Evolutionary conservation across 2,797 vertebrate species (phyloP).

Genomic region (Oryzias sinensis): DNA sequence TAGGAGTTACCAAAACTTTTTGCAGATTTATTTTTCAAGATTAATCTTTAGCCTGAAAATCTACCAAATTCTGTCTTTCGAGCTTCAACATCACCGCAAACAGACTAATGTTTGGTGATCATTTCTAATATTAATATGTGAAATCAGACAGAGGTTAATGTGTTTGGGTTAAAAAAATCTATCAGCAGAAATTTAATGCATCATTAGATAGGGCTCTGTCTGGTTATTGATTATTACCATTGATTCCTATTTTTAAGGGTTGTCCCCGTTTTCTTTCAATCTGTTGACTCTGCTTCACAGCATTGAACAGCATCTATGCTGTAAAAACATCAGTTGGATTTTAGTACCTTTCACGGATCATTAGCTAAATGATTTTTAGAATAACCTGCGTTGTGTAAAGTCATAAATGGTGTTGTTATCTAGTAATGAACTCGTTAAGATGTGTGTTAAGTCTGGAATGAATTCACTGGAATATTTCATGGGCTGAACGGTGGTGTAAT

Average conservation of each 20-base stretch:
- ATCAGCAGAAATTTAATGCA: conserved; percentile 27
- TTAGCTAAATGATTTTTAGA: conserved; percentile 13
- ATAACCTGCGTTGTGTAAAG: conserved; percentile 13
- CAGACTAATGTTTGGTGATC: background rate
- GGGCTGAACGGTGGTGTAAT: no score
- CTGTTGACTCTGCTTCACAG: conserved; percentile 35
- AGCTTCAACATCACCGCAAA: background rate
- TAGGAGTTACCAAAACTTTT: no score
- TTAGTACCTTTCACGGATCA: conserved; percentile 14
- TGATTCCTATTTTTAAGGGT: conserved; percentile 28
- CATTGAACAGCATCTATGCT: conserved; percentile 17
- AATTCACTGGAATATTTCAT: no score
- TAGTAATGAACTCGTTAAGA: no score
- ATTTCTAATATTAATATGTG: conserved; percentile 7
- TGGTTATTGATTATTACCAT: conserved; percentile 29
- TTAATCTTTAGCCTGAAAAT: no score
- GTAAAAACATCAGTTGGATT: conserved; percentile 49
- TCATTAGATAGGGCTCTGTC: conserved; percentile 9
- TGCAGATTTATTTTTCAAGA: no score
- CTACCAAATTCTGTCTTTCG: no score
- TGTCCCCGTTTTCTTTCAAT: background rate
- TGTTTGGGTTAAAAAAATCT: conserved; percentile 6
- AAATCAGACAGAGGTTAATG: background rate
- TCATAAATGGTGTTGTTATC: background rate
- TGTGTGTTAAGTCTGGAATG: no score